These are phyloP conservation scores for Hypercompe scribonia DNA, from an alignment of 2,888 invertebrate species.

Conservation along the genomic window DNA sequence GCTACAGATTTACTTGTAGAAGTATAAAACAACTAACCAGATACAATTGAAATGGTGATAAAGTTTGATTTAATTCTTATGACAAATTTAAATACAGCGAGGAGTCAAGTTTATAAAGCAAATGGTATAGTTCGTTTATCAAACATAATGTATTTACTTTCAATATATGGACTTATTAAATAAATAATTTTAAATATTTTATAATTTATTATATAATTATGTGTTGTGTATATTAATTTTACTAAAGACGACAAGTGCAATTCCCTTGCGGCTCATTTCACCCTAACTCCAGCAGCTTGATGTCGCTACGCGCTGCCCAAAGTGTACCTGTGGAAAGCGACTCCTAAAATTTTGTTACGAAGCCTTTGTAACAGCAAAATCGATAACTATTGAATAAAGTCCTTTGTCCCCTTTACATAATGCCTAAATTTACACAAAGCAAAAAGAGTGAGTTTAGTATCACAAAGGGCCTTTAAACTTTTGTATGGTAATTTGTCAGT, in stretches of 20 bases:
- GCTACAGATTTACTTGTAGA: too few species aligned
- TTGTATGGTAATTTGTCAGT: constrained; percentile 11
- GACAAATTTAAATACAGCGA: too few species aligned
- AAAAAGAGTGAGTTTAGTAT: background rate
- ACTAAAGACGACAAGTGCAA: background rate
- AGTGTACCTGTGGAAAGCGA: background rate
- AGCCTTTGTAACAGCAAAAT: constrained; percentile 40
- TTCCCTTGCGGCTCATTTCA: background rate
- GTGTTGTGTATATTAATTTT: background rate
- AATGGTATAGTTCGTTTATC: too few species aligned
- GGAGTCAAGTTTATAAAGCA: too few species aligned
- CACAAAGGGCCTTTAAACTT: constrained; percentile 12
- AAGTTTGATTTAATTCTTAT: too few species aligned
- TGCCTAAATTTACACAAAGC: constrained; percentile 22
- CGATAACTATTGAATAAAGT: constrained; percentile 35
- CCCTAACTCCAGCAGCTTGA: background rate
- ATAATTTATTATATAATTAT: too few species aligned
- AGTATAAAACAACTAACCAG: too few species aligned
- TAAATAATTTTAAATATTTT: too few species aligned
- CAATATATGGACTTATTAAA: too few species aligned
- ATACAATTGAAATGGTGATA: too few species aligned
- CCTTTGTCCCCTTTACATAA: constrained; percentile 36
- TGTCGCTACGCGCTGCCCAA: background rate
- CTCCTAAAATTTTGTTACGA: constrained; percentile 15
- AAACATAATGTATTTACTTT: too few species aligned